phyloP scores from a whole-genome alignment of 2,113 vertebrate genomes.

The Oreochromis tanganicae region DNA sequence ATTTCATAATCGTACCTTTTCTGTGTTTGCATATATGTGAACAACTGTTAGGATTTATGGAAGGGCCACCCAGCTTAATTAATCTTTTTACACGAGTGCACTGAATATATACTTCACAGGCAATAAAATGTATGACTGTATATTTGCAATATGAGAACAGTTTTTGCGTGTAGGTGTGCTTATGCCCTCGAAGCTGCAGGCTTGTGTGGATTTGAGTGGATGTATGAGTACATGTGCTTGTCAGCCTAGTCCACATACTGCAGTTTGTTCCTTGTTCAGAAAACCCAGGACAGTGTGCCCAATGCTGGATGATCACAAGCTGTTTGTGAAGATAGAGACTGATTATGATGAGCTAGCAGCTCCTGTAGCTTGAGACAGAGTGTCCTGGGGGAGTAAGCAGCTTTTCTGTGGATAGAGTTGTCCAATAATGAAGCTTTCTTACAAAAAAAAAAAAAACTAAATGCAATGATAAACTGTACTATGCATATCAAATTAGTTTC shows the following conservation, averaged over 20 bases:
- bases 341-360: not conserved
- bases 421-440: not conserved
- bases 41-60: not conserved
- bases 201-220: not conserved
- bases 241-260: not conserved
- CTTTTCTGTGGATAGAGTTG: not conserved
- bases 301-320: not conserved
- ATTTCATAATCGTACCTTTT: constrained; percentile 38
- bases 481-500: not conserved
- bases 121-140: not conserved
- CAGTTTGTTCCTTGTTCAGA: constrained; percentile 2
- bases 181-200: not conserved
- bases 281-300: constrained; percentile 7
- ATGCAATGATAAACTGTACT: not conserved
- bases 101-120: not conserved
- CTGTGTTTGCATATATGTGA: not conserved
- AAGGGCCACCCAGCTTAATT: not conserved
- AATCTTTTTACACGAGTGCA: not conserved
- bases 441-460: not conserved
- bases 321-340: not conserved
- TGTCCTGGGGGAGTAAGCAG: not conserved
- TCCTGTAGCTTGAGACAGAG: not conserved
- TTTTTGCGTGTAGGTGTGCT: not conserved
- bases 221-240: not conserved
- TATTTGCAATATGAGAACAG: not conserved